Conservation (phyloP, 1,140 invertebrate species). For the Camponotus pennsylvanicus region DNA sequence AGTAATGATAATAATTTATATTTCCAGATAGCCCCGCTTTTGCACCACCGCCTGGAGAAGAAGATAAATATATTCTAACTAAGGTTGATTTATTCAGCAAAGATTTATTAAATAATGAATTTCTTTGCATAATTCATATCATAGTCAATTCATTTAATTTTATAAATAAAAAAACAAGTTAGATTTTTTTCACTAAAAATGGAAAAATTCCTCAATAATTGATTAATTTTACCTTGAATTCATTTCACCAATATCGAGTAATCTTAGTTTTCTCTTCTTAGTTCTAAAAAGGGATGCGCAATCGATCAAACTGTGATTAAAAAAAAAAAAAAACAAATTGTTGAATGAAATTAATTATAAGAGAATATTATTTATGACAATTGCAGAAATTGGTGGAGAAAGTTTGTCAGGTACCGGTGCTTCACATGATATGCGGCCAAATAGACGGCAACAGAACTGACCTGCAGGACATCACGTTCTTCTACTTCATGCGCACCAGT, state of each 20-base stretch:
- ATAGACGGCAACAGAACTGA: slow-evolving; percentile 86
- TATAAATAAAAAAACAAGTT: neutral
- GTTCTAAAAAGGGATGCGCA: neutral
- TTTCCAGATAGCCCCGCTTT: slow-evolving; percentile 61
- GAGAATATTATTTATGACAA: slow-evolving; percentile 7
- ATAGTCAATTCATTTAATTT: neutral
- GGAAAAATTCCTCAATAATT: neutral
- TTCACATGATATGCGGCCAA: slow-evolving; percentile 89
- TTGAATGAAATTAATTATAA: slow-evolving; percentile 22
- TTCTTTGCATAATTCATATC: neutral
- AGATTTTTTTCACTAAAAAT: neutral
- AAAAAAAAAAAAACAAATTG: neutral
- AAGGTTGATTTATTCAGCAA: slow-evolving; percentile 72
- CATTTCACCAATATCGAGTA: slow-evolving; percentile 32
- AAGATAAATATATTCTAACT: slow-evolving; percentile 84
- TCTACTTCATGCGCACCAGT: slow-evolving; percentile 89
- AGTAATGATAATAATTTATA: slow-evolving; percentile 25
- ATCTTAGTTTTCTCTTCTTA: neutral
- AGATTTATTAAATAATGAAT: too few species aligned
- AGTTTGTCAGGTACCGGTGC: slow-evolving; percentile 88
- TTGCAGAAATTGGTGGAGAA: slow-evolving; percentile 89
- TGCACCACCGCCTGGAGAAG: slow-evolving; percentile 81
- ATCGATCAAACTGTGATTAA: neutral
- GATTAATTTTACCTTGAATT: slow-evolving; percentile 22
- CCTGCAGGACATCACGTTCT: slow-evolving; percentile 84